These are phyloP conservation scores for Diaphora mendica DNA, from an alignment of 2,888 invertebrate genomes.

Conservation along the genomic window DNA sequence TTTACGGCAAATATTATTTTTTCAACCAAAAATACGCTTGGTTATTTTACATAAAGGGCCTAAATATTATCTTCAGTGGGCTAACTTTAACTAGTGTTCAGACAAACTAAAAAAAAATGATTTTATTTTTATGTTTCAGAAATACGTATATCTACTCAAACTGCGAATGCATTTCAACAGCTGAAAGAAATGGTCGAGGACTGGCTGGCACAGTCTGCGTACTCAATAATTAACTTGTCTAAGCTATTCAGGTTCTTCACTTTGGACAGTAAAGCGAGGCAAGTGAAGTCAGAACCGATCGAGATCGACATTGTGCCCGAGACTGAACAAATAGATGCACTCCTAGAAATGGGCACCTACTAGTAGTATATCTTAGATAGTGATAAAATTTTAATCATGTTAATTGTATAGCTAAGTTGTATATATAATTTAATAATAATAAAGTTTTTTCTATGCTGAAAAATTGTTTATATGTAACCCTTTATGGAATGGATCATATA, in stretches of 20 bases:
- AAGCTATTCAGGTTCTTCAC: constrained; percentile 84
- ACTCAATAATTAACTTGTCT: constrained; percentile 88
- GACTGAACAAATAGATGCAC: constrained; percentile 80
- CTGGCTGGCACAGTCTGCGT: constrained; percentile 89
- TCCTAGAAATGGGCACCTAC: constrained; percentile 78
- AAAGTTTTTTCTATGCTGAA: background rate
- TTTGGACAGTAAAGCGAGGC: constrained; percentile 65
- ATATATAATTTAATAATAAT: constrained; percentile 30
- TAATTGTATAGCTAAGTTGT: constrained; percentile 37
- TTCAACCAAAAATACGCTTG: background rate
- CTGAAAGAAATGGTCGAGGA: constrained; percentile 90
- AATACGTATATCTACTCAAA: constrained; percentile 78
- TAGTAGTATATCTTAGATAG: constrained; percentile 43
- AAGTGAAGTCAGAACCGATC: constrained; percentile 66
- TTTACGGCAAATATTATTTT: too few relatives aligned
- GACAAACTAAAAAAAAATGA: background rate
- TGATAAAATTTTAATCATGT: constrained; percentile 41
- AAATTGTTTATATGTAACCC: background rate
- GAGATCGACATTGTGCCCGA: constrained; percentile 81
- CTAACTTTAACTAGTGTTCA: background rate
- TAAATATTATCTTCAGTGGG: too few relatives aligned
- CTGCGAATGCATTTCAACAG: constrained; percentile 86
- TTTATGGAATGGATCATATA: background rate
- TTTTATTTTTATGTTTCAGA: constrained; percentile 76
- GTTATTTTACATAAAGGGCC: background rate